Evolutionary conservation across 1,140 invertebrate species (phyloP).

Genomic region (Ganaspis sp.): DNA sequence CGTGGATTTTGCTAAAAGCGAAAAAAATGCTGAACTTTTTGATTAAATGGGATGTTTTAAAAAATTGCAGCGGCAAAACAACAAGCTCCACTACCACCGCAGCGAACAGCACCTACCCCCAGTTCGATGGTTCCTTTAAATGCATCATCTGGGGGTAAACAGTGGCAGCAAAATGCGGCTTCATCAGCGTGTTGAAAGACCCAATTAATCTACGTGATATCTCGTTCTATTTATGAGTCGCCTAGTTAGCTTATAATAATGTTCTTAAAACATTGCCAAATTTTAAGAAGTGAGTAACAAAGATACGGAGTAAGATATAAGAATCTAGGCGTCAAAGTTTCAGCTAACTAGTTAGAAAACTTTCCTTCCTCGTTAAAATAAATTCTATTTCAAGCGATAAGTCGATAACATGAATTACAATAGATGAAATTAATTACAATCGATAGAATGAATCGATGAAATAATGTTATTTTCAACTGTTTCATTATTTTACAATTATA

Average conservation of each 20-base stretch:
- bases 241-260: slow-evolving; percentile 29
- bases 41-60: slow-evolving; percentile 42
- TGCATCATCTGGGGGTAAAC: slow-evolving; percentile 58
- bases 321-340: slow-evolving; percentile 9
- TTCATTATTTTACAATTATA: too few species aligned
- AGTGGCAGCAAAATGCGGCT: slow-evolving; percentile 64
- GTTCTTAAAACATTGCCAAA: slow-evolving; percentile 30
- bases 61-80: slow-evolving; percentile 72
- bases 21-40: not conserved
- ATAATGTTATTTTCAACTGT: too few species aligned
- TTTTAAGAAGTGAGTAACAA: slow-evolving; percentile 29
- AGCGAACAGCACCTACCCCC: slow-evolving; percentile 62
- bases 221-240: slow-evolving; percentile 27
- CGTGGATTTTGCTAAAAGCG: not conserved
- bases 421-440: too few species aligned
- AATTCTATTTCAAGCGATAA: not conserved
- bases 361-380: slow-evolving; percentile 7
- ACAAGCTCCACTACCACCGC: slow-evolving; percentile 70
- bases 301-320: slow-evolving; percentile 19
- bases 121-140: slow-evolving; percentile 57
- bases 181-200: slow-evolving; percentile 64
- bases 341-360: slow-evolving; percentile 8
- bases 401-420: not conserved
- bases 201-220: slow-evolving; percentile 23
- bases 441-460: too few species aligned